Evolutionary conservation across 2,888 invertebrate species (phyloP), one percentile per base, ranked within the genome.

Genomic region (Doris montereyensis): DNA sequence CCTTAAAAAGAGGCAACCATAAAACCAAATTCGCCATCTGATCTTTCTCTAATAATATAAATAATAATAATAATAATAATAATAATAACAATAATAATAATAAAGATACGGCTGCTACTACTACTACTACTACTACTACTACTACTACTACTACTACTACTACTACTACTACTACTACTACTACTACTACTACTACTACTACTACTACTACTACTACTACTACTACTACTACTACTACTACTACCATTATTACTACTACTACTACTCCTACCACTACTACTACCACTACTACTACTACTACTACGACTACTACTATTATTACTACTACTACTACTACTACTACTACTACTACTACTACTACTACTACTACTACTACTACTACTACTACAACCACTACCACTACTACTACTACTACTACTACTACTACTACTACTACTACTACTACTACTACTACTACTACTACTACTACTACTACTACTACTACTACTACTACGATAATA

Each of bases 61-160:
- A n/a, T n/a, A n/a, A n/a, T n/a, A n/a, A n/a, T n/a, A n/a, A n/a
- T n/a, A n/a, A n/a, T n/a, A n/a, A n/a, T n/a, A n/a, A n/a, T n/a
- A n/a, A n/a, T n/a, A n/a, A n/a, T n/a, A n/a, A n/a, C n/a, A n/a
- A n/a, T n/a, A n/a, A n/a, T n/a, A n/a, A n/a, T n/a, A n/a, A n/a
- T n/a, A n/a, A n/a, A n/a, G n/a, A n/a, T 41, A 41, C 52, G 5
- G 21, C 62, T 62, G n/a, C 62, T 75, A 58, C 75, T 75, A 75
- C 75, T 67, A 34, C 75, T 67, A 65, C 75, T 75, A 34, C 65
- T 75, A 75, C 74, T 74, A 41, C 65, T 76, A 67, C 76, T 76
- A 62, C 62, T 62, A 62, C 62, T 62, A 62, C 21, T 5, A 13
- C 62, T 62, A 62, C 21, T 21, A 62, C 62, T 62, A 13, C 62